Base-by-base conservation (phyloP, 2,113 vertebrate genomes). In the Ammodytes dubius region DNA sequence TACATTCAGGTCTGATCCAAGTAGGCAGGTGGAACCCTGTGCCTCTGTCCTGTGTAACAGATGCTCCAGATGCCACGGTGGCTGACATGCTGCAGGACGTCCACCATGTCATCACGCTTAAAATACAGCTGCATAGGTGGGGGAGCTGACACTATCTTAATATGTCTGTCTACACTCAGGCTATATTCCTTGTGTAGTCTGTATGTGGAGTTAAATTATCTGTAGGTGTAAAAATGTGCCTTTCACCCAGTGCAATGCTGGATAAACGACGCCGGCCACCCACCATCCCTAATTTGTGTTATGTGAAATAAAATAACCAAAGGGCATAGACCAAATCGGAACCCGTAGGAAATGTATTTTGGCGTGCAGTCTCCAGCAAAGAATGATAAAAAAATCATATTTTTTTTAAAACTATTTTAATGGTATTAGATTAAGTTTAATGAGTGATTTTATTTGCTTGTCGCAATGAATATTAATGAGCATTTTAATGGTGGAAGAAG, bases 121-220 rank as follows among this genome's bases (percentile, higher is more conserved):
- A 99, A 96, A 99, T 99, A 92, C 98, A 99, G 95, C 95, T 99
- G 90, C 97, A 98, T 95, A 99, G 98, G 98, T 99, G 94, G 91
- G 27, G 79, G 11, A 42, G 46, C 70, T 64, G 7, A 57, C 17
- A 9, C 9, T 45, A 15, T 70, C 7, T 42, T 4, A 13, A 17
- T 35, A 52, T 46, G 27, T 39, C 27, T 64, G 42, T 65, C 35
- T 58, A 19, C 40, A 57, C 10, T 50, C n/a, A 45, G 3, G 11
- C 7, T 77, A 40, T 35, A 4, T 39, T 65, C 7, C 17, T 17
- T n/a, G 3, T 49, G 11, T 49, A 27, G 6, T 56, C 27, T 63
- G 37, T 12, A 27, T 27, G 17, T 61, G 10, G 7, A 65, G 19
- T 47, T 39, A 4, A 57, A 47, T 14, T 42, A 39, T 15, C 27